phyloP scores from a whole-genome alignment of 2,797 vertebrate genomes.

The Cynopterus sphinx region DNA sequence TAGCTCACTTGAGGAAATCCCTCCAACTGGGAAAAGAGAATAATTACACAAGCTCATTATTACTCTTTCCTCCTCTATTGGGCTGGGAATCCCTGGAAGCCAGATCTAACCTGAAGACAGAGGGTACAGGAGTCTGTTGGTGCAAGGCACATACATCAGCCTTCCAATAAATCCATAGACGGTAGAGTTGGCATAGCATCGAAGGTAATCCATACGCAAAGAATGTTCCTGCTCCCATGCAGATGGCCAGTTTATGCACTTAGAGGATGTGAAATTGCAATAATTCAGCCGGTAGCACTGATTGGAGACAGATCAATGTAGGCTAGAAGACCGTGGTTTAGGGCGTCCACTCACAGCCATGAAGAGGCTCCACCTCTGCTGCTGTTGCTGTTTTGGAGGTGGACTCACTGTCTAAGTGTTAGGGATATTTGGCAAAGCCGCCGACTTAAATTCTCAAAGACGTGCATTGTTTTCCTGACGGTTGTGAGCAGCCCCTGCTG shows the following conservation, averaged over 20 bases:
- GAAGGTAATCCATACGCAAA: background rate
- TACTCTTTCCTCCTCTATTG: background rate
- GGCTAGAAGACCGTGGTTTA: background rate
- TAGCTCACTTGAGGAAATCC: background rate
- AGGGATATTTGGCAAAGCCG: background rate
- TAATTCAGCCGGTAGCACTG: background rate
- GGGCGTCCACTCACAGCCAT: too few relatives aligned
- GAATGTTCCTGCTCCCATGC: background rate
- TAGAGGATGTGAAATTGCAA: background rate
- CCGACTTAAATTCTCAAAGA: background rate
- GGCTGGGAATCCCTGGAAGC: background rate
- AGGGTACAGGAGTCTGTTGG: background rate
- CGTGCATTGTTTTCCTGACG: background rate
- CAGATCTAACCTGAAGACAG: background rate
- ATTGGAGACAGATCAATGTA: background rate
- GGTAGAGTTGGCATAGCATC: background rate
- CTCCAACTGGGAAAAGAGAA: background rate
- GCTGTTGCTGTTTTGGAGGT: background rate
- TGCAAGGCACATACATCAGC: background rate
- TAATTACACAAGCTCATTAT: background rate
- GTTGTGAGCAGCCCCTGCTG: background rate
- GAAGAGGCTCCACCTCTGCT: background rate
- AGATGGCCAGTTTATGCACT: background rate
- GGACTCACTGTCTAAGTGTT: rapidly evolving
- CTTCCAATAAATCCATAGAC: background rate